A percentile compares a stretch with the other conserved stretches of the same genome.
Evolutionary conservation across 2,888 invertebrate species (phyloP).

Genomic region (Pollenia labialis): DNA sequence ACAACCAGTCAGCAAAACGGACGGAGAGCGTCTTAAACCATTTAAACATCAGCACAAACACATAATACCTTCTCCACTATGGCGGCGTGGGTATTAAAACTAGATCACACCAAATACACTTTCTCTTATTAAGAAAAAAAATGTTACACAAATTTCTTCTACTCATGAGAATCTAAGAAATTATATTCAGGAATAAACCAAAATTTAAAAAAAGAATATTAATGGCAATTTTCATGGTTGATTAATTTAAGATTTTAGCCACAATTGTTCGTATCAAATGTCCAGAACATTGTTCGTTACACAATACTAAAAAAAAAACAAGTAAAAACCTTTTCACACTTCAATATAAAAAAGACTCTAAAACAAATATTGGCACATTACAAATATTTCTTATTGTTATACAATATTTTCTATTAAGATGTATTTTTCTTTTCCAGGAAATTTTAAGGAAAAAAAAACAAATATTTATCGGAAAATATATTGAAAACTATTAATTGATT

Average conservation of each 20-base stretch:
- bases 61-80: no score
- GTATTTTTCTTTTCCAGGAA: conserved; percentile 61
- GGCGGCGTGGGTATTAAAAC: no score
- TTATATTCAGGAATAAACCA: conserved; percentile 56
- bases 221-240: conserved; percentile 70
- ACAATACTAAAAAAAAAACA: conserved; percentile 17
- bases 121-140: background rate
- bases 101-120: background rate
- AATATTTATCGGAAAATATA: conserved; percentile 37
- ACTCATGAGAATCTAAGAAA: conserved; percentile 2
- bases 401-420: background rate
- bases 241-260: conserved; percentile 65
- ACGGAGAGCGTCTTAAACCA: no score
- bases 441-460: conserved; percentile 18
- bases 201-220: conserved; percentile 48
- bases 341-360: conserved; percentile 5
- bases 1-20: no score
- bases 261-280: conserved; percentile 55
- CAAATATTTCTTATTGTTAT: conserved; percentile 5
- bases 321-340: conserved; percentile 67
- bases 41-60: no score
- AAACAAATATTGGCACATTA: conserved; percentile 54
- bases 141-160: conserved; percentile 27
- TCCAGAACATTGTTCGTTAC: conserved; percentile 38
- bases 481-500: conserved; percentile 59